phyloP scores from a whole-genome alignment of 2,113 vertebrate genomes.

The Pollimyrus isidori region DNA sequence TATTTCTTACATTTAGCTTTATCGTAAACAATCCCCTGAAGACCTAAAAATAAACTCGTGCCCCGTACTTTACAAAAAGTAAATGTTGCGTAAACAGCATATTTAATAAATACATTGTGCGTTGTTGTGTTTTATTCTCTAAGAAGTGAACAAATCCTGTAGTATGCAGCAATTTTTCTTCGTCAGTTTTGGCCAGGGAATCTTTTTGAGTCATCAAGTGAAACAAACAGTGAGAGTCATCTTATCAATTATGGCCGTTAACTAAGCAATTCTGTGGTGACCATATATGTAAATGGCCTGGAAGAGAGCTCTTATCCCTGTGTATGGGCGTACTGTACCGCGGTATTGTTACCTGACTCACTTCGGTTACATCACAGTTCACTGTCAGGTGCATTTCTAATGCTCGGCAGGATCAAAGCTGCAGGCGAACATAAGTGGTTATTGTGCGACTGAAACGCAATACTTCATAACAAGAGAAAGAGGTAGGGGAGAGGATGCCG shows the following conservation, averaged over 20 bases:
- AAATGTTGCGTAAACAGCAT: background rate
- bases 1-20: background rate
- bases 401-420: constrained; percentile 44
- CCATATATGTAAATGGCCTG: background rate
- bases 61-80: background rate
- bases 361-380: constrained; percentile 28
- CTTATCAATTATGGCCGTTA: background rate
- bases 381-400: constrained; percentile 47
- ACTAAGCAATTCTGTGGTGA: background rate
- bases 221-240: background rate
- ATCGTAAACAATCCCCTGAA: background rate
- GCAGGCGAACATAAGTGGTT: constrained; percentile 37
- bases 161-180: background rate
- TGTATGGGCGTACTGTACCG: constrained; percentile 20
- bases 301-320: background rate
- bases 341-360: constrained; percentile 23
- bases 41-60: background rate
- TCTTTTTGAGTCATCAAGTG: background rate
- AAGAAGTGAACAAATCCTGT: background rate
- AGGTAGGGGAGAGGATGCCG: constrained; percentile 34
- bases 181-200: background rate
- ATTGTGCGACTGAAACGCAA: constrained; percentile 45
- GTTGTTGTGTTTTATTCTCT: background rate
- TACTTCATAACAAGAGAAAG: constrained; percentile 40
- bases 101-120: background rate